Conservation (phyloP, 2,113 vertebrate genomes). For the Phylloscopus whistleri region DNA sequence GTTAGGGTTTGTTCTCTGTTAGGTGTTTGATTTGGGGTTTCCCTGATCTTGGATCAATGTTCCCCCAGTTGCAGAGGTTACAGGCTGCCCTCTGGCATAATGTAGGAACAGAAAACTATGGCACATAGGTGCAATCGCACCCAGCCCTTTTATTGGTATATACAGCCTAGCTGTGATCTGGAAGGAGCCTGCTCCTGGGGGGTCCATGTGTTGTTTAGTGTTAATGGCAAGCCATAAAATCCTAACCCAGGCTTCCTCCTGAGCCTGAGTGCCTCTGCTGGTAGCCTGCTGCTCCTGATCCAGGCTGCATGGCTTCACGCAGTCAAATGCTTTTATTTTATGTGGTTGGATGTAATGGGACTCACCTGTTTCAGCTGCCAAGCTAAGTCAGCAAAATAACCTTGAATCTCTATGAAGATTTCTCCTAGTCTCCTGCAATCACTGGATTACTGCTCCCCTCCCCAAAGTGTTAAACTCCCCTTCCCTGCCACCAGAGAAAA, state of each 20-base stretch:
- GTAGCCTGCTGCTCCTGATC: conserved; percentile 18
- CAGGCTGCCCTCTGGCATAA: neutral
- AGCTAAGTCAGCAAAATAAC: neutral
- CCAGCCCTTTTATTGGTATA: neutral
- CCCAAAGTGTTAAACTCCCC: neutral
- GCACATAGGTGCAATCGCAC: neutral
- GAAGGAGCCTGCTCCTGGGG: neutral
- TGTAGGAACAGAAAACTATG: neutral
- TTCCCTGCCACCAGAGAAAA: neutral
- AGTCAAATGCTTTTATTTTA: neutral
- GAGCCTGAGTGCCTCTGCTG: neutral
- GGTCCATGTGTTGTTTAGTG: neutral
- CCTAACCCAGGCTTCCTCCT: neutral
- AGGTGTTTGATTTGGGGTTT: neutral
- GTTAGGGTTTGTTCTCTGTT: neutral
- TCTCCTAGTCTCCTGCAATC: neutral
- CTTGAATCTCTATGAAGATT: neutral
- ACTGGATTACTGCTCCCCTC: neutral
- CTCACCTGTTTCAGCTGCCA: neutral
- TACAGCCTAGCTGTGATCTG: neutral
- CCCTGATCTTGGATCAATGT: neutral
- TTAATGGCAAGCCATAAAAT: conserved; percentile 17
- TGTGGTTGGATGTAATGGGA: neutral
- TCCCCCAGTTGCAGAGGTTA: neutral
- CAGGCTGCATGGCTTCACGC: neutral